Evolutionary conservation across 92 coral and sea anemone genomes (phyloP).

Genomic region (Epizoanthus rinbou): DNA sequence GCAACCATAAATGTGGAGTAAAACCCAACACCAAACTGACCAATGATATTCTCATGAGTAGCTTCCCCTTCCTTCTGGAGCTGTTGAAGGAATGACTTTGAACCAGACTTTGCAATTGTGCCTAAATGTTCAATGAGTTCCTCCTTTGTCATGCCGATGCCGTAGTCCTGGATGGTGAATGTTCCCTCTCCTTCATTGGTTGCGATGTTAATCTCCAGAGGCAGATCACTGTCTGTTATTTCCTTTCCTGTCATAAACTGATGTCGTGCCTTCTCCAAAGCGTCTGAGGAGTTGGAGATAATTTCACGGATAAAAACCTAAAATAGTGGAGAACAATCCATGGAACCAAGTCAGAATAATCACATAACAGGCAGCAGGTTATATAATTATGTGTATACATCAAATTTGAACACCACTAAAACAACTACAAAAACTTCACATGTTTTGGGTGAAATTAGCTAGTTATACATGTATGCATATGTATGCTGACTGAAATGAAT

Average conservation of each 20-base stretch:
- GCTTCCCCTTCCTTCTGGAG: slow-evolving; percentile 71
- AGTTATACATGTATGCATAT: too few species aligned
- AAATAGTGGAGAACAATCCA: neutral
- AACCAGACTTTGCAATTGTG: slow-evolving; percentile 94
- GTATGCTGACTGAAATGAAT: too few species aligned
- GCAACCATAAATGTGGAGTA: slow-evolving; percentile 99
- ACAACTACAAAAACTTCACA: too few species aligned
- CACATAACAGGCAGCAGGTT: too few species aligned
- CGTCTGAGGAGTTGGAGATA: slow-evolving; percentile 95
- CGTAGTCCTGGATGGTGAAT: slow-evolving; percentile 87
- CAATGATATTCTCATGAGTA: slow-evolving; percentile 81
- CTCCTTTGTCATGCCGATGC: slow-evolving; percentile 90
- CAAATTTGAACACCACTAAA: too few species aligned
- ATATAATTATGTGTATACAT: too few species aligned
- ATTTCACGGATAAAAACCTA: slow-evolving; percentile 97
- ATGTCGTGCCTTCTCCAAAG: slow-evolving; percentile 90
- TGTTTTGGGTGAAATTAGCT: too few species aligned
- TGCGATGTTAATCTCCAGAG: slow-evolving; percentile 85
- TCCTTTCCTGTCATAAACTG: slow-evolving; percentile 89
- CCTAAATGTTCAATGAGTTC: slow-evolving; percentile 90
- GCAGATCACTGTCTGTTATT: slow-evolving; percentile 69
- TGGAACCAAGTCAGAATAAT: too few species aligned
- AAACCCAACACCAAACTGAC: slow-evolving; percentile 99
- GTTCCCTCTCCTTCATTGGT: slow-evolving; percentile 89
- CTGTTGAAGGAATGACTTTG: slow-evolving; percentile 88